phyloP scores from a whole-genome alignment of 2,888 invertebrate genomes.

The Drosophila testacea region DNA sequence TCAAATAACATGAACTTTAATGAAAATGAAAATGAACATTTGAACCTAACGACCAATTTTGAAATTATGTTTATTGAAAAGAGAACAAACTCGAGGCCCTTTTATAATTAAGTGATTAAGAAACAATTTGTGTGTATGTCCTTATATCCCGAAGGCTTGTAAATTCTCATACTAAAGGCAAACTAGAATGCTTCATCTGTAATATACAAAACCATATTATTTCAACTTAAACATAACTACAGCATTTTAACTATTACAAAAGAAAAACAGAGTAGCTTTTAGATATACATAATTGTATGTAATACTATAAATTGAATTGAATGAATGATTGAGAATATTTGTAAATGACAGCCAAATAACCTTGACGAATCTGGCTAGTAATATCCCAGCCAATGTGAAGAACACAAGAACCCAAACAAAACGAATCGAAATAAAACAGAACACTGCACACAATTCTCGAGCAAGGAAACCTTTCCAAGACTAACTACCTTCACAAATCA shows the following conservation, averaged over 20 bases:
- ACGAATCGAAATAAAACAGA: constrained; percentile 20
- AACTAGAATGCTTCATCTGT: constrained; percentile 72
- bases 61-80: constrained; percentile 49
- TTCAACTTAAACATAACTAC: constrained; percentile 49
- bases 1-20: neutral
- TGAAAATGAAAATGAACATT: constrained; percentile 35
- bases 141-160: constrained; percentile 65
- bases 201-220: constrained; percentile 70
- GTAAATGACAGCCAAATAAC: constrained; percentile 56
- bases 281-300: constrained; percentile 43
- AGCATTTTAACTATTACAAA: constrained; percentile 68
- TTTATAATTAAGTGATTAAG: constrained; percentile 33
- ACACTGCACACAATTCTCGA: constrained; percentile 67
- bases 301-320: constrained; percentile 31
- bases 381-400: constrained; percentile 30
- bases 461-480: constrained; percentile 76
- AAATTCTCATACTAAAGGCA: constrained; percentile 69
- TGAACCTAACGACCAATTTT: constrained; percentile 80
- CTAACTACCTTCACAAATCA: constrained; percentile 80
- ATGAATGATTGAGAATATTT: constrained; percentile 40
- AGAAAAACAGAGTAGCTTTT: constrained; percentile 34
- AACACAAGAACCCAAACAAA: constrained; percentile 10
- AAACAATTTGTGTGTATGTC: constrained; percentile 33
- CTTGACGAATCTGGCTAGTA: constrained; percentile 21
- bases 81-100: constrained; percentile 50